phyloP scores from a whole-genome alignment of 2,888 invertebrate species.

The Teinopalpus imperialis region DNA sequence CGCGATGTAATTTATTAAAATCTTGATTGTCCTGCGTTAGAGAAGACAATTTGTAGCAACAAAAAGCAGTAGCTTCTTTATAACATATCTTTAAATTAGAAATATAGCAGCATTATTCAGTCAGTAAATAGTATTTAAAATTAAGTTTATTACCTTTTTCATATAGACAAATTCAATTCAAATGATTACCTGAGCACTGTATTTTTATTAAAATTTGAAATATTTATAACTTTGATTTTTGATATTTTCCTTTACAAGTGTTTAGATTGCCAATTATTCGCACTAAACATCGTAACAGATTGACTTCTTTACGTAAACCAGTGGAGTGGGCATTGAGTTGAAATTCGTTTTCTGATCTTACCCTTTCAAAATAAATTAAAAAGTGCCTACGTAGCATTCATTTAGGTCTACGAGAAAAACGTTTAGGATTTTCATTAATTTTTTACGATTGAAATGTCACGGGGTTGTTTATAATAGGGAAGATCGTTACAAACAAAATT shows the following conservation, averaged over 20 bases:
- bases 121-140: no score
- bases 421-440: conserved; percentile 3
- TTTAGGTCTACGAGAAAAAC: not conserved
- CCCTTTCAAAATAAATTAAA: conserved; percentile 22
- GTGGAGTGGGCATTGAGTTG: conserved; percentile 3
- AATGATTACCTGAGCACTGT: no score
- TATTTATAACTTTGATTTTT: conserved; percentile 1
- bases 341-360: conserved; percentile 9
- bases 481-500: not conserved
- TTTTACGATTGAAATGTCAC: not conserved
- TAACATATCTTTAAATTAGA: no score
- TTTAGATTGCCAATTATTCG: no score
- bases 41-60: no score
- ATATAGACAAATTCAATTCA: no score
- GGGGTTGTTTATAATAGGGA: not conserved
- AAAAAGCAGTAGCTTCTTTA: no score
- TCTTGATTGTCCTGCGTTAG: no score
- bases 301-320: not conserved
- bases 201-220: no score
- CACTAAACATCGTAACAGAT: conserved; percentile 9
- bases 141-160: no score
- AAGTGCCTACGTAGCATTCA: conserved; percentile 8
- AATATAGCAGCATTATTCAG: no score
- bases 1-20: no score
- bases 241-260: not conserved